These are phyloP conservation scores for Drosophila phalerata DNA, from an alignment of 2,888 invertebrate species.

Conservation along the genomic window DNA sequence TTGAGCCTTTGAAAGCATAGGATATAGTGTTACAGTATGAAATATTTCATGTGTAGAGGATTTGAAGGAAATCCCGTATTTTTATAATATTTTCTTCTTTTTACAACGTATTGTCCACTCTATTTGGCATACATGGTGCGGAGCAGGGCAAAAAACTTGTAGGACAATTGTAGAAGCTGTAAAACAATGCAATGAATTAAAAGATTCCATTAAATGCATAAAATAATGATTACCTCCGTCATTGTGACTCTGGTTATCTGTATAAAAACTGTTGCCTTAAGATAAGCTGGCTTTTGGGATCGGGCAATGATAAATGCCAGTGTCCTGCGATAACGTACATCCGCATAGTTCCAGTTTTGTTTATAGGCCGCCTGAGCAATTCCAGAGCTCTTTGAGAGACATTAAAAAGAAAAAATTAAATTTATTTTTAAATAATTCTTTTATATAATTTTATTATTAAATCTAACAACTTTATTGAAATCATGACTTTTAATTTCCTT, in stretches of 20 bases:
- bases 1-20: constrained; percentile 68
- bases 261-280: constrained; percentile 78
- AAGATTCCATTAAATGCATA: neutral
- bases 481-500: too few relatives aligned
- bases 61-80: constrained; percentile 10
- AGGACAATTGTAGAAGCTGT: constrained; percentile 82
- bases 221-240: constrained; percentile 65
- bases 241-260: constrained; percentile 71
- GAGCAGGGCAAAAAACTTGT: constrained; percentile 82
- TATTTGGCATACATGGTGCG: constrained; percentile 77
- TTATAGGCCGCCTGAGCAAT: constrained; percentile 70
- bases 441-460: too few relatives aligned
- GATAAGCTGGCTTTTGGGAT: constrained; percentile 68
- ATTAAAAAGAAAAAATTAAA: neutral
- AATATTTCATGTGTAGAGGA: constrained; percentile 14
- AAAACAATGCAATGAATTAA: neutral
- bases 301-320: constrained; percentile 73
- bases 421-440: too few relatives aligned
- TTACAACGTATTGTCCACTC: constrained; percentile 1
- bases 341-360: constrained; percentile 76
- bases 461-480: too few relatives aligned
- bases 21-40: neutral
- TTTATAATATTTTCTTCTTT: neutral
- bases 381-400: constrained; percentile 51
- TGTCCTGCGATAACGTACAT: constrained; percentile 70